A percentile compares a stretch with the other conserved stretches of the same genome.
Conservation (phyloP, 2,888 invertebrate genomes). For the Osedax fenrisi region DNA sequence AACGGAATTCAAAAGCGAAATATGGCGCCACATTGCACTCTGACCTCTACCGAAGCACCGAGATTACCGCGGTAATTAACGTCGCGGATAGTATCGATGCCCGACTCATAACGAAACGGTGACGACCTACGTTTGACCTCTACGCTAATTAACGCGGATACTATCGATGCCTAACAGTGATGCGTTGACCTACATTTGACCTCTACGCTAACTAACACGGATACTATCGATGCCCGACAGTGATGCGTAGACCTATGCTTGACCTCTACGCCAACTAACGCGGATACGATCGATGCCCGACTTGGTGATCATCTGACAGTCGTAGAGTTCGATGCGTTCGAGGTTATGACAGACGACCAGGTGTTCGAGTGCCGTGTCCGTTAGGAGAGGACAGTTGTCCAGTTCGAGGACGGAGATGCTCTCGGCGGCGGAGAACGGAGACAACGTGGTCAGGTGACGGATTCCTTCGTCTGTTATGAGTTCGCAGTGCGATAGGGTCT, state of each 20-base stretch:
- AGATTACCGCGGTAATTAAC: too few relatives aligned
- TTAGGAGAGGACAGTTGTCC: not conserved
- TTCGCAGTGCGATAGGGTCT: not conserved
- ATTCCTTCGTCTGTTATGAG: not conserved
- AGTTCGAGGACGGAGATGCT: not conserved
- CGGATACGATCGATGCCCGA: not conserved
- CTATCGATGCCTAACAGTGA: not conserved
- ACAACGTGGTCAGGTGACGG: not conserved
- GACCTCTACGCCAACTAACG: not conserved
- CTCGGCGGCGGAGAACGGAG: not conserved
- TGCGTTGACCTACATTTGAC: not conserved
- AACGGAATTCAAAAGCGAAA: too few relatives aligned
- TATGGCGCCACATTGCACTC: too few relatives aligned
- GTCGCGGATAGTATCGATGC: too few relatives aligned
- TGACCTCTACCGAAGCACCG: too few relatives aligned
- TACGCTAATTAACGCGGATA: not conserved
- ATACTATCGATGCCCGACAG: not conserved
- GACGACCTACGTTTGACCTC: too few relatives aligned
- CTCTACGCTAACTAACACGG: not conserved
- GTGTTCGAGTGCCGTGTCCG: not conserved
- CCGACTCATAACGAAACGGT: too few relatives aligned
- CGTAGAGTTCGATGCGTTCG: not conserved
- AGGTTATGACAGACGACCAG: not conserved
- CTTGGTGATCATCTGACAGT: not conserved
- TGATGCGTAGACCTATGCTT: not conserved